phyloP scores from a whole-genome alignment of 2,888 invertebrate species.

The Trichopoda pennipes region DNA sequence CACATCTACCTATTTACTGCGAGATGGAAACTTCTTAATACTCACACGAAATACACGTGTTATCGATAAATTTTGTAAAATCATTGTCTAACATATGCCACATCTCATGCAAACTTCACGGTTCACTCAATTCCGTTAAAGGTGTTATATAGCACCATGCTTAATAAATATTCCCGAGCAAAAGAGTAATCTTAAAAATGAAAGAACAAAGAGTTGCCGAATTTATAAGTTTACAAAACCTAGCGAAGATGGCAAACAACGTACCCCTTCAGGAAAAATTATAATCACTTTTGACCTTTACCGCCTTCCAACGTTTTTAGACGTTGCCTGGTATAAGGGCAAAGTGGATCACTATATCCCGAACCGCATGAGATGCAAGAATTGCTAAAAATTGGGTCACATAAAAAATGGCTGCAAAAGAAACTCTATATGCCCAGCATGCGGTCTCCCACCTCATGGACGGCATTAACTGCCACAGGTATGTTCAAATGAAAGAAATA shows the following conservation, averaged over 20 bases:
- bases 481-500: too few species aligned
- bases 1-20: constrained; percentile 1
- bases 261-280: too few species aligned
- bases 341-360: constrained; percentile 49
- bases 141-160: background rate
- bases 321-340: constrained; percentile 50
- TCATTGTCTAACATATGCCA: background rate
- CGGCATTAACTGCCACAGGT: too few species aligned
- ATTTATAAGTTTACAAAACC: constrained; percentile 20
- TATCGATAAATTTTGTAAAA: background rate
- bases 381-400: background rate
- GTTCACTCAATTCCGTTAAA: background rate
- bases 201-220: background rate
- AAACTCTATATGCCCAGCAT: background rate
- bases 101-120: background rate
- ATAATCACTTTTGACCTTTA: too few species aligned
- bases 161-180: background rate
- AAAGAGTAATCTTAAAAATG: constrained; percentile 26
- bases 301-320: constrained; percentile 27
- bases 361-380: constrained; percentile 40
- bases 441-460: too few species aligned
- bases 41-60: constrained; percentile 22
- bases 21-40: constrained; percentile 29
- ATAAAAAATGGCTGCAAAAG: background rate
- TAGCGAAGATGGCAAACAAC: constrained; percentile 11